A percentile compares a stretch with the other conserved stretches of the same genome.
These are phyloP conservation scores for Eumerus sabulonum DNA, from an alignment of 2,888 invertebrate genomes.

Conservation along the genomic window DNA sequence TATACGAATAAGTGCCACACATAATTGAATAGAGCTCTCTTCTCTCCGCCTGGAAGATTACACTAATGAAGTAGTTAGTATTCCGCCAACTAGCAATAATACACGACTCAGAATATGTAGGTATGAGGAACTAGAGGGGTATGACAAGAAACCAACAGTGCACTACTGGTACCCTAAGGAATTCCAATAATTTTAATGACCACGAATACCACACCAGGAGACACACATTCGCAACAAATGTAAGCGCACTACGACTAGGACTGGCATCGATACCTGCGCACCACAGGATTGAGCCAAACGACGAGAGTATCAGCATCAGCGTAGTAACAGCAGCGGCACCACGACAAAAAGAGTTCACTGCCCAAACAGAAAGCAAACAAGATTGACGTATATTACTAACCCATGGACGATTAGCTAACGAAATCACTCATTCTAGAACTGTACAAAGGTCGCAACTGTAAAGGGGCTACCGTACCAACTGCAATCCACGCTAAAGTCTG, in stretches of 20 bases:
- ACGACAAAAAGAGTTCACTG: constrained; percentile 49
- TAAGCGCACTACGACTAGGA: constrained; percentile 4
- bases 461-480: constrained; percentile 35
- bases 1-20: too few species aligned
- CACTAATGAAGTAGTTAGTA: constrained; percentile 48
- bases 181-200: constrained; percentile 63
- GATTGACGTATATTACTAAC: constrained; percentile 54
- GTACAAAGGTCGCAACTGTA: constrained; percentile 29
- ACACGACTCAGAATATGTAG: constrained; percentile 42
- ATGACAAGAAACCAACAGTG: too few species aligned
- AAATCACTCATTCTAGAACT: constrained; percentile 43
- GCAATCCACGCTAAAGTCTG: not conserved
- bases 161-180: constrained; percentile 60
- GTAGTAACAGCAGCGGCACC: not conserved
- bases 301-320: constrained; percentile 2
- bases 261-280: not conserved
- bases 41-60: constrained; percentile 17
- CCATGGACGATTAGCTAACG: not conserved
- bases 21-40: constrained; percentile 32
- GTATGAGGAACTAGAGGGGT: too few species aligned
- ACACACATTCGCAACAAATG: constrained; percentile 62
- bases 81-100: constrained; percentile 48
- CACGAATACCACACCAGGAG: constrained; percentile 64
- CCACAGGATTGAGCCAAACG: constrained; percentile 9
- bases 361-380: constrained; percentile 17